Evolutionary conservation across 2,113 vertebrate genomes (phyloP).

Genomic region (Alligator mississippiensis): DNA sequence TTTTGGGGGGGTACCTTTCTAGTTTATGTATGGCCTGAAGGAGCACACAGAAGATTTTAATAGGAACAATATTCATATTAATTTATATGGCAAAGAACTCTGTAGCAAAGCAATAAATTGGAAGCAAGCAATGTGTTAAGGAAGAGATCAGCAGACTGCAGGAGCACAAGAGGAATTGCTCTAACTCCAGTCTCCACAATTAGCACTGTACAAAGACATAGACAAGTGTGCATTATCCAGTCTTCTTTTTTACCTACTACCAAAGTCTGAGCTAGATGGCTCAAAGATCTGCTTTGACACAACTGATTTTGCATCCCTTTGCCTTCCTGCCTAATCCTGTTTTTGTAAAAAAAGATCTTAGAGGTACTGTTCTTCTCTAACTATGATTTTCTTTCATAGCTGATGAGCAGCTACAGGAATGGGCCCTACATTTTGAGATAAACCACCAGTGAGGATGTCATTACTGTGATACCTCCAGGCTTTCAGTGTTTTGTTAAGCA

Average conservation of each 20-base stretch:
- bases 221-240: background rate
- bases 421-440: background rate
- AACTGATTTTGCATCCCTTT: background rate
- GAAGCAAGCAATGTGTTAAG: background rate
- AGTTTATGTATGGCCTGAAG: background rate
- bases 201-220: background rate
- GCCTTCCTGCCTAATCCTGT: background rate
- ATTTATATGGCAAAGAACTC: background rate
- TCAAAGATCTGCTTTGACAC: background rate
- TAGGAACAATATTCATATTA: background rate
- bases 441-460: background rate
- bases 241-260: background rate
- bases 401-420: background rate
- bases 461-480: background rate
- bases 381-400: background rate
- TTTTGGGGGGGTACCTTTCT: background rate
- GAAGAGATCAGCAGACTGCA: background rate
- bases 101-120: background rate
- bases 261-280: background rate
- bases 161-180: background rate
- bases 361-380: background rate
- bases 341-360: background rate
- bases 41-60: background rate
- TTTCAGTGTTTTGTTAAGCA: background rate
- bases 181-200: fast-evolving